Evolutionary conservation across 2,797 vertebrate genomes (phyloP).

Genomic region (Zenarchopterus dispar): DNA sequence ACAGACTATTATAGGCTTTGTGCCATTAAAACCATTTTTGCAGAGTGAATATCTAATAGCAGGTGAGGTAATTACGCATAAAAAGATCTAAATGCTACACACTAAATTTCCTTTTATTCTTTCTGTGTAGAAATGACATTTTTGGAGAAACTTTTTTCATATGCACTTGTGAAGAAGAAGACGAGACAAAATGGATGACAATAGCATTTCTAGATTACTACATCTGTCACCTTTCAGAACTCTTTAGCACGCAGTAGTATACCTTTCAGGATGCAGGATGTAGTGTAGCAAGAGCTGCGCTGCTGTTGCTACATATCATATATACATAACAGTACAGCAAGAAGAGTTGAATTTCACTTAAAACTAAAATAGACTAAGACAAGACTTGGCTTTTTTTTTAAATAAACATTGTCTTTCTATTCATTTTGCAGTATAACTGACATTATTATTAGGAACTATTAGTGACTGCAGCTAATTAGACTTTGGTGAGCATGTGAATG

Average conservation of each 20-base stretch:
- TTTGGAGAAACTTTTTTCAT: too few species aligned
- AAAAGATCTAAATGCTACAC: too few species aligned
- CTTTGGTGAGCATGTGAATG: conserved; percentile 19
- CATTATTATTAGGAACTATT: neutral
- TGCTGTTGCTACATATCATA: neutral
- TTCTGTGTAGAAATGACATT: neutral
- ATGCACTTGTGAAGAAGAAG: neutral
- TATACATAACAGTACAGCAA: too few species aligned
- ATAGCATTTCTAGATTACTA: neutral
- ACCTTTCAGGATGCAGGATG: neutral
- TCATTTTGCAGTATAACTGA: neutral
- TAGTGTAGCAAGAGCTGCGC: neutral
- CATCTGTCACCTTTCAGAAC: conserved; percentile 2
- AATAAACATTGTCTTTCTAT: neutral
- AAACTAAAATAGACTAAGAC: too few species aligned
- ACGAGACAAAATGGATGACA: neutral
- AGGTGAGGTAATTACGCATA: too few species aligned
- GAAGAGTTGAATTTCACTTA: too few species aligned
- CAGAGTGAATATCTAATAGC: too few species aligned
- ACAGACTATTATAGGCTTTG: too few species aligned
- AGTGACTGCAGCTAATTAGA: conserved; percentile 11
- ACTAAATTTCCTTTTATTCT: neutral
- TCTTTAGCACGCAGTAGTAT: conserved; percentile 3
- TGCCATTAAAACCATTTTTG: too few species aligned
- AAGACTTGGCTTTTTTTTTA: neutral